Base-by-base conservation (phyloP, 2,113 vertebrate genomes). In the Tympanuchus pallidicinctus region DNA sequence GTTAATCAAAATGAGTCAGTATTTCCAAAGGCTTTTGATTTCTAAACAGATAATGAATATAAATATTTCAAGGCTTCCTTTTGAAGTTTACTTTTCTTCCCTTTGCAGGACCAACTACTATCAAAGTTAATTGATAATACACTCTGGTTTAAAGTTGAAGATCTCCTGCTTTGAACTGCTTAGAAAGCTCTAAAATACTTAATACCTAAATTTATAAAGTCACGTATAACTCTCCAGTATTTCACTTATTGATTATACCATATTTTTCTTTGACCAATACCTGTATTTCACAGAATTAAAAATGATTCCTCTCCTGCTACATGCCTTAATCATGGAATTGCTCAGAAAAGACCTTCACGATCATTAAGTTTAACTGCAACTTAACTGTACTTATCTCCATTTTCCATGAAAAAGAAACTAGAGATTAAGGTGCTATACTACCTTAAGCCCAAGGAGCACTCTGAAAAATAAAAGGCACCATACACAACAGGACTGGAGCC, bases 1-100 rank as follows among this genome's bases (percentile, higher is more conserved):
- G 16, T 54, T 92, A 77, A 92, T 82, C 10, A 76, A 59, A 90
- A 77, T 50, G 50, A 83, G n/a, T 66, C 76, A 80, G 64, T 88
- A 77, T 70, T 42, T 91, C 75, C 60, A 82, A 22, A 18, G 42
- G 40, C 19, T 88, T 88, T 81, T 92, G 72, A 77, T 88, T 93
- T 92, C 42, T 83, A 74, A 88, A 86, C 25, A 74, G 65, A 84
- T 70, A 83, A 18, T 8, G 13, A 45, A 81, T 93, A 77, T 32
- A 86, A 86, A 71, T 74, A 86, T 81, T 81, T 81, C n/a, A 80
- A 36, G 45, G 54, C 27, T 76, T 86, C 8, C 6, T 90, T 86
- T 66, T 67, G 25, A 90, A 86, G 40, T 80, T 57, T 92, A 12
- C 40, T 90, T 91, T 89, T 82, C 43, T 81, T 56, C 18, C 16